phyloP scores from a whole-genome alignment of 2,113 vertebrate genomes.

The Gymnocephalus cernua region DNA sequence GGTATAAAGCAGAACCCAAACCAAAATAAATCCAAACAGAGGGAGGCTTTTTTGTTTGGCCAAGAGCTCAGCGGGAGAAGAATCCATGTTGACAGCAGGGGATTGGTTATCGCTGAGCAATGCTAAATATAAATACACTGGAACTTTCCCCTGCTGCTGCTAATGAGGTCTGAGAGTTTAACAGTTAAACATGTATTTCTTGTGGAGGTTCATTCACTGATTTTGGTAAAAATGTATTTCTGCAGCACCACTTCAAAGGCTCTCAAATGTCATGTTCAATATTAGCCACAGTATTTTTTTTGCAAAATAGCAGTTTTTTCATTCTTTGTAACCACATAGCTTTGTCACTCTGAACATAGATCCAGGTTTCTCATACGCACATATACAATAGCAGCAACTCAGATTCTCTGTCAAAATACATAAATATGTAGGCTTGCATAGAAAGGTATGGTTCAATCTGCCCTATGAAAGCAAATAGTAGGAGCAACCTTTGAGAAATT shows the following conservation, averaged over 20 bases:
- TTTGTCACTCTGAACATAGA: not conserved
- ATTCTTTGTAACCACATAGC: not conserved
- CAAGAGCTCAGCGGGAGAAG: conserved; percentile 44
- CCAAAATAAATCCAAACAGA: conserved; percentile 36
- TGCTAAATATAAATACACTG: conserved; percentile 52
- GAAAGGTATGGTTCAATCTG: not conserved
- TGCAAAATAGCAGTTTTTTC: not conserved
- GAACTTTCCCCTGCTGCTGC: conserved; percentile 20
- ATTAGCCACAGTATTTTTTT: not conserved
- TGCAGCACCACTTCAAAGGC: conserved; percentile 2
- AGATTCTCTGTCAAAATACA: no score
- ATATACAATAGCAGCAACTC: not conserved
- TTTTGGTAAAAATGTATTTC: not conserved
- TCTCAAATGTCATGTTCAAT: conserved; percentile 7
- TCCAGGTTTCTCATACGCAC: not conserved
- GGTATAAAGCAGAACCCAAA: conserved; percentile 19
- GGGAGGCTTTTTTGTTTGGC: conserved; percentile 40
- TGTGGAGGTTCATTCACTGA: not conserved
- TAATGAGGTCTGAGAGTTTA: conserved; percentile 31
- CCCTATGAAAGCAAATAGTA: not conserved
- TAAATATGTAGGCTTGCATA: not conserved
- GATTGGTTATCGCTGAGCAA: conserved; percentile 58
- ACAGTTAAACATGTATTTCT: conserved; percentile 6
- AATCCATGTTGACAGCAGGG: conserved; percentile 59
- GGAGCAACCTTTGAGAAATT: not conserved